Evolutionary conservation across 2,113 vertebrate genomes (phyloP).

Genomic region (Myotis davidii): DNA sequence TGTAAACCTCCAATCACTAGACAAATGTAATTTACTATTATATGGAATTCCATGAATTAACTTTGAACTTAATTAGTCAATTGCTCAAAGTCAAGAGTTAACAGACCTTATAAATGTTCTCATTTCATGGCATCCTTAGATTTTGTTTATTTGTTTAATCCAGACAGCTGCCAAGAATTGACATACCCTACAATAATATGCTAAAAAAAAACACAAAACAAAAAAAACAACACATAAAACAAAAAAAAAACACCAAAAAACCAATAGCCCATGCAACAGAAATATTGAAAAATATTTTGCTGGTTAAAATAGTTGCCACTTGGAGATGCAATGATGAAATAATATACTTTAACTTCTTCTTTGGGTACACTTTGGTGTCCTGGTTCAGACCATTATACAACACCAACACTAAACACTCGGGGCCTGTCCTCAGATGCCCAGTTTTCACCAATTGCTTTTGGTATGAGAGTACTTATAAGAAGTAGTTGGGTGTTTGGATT

Average conservation of each 20-base stretch:
- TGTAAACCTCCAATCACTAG: constrained; percentile 29
- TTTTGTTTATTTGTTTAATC: constrained; percentile 59
- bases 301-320: constrained; percentile 23
- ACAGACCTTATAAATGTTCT: neutral
- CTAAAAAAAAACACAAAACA: neutral
- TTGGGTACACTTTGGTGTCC: neutral
- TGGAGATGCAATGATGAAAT: neutral
- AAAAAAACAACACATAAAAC: neutral
- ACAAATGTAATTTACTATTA: constrained; percentile 59
- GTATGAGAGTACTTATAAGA: neutral
- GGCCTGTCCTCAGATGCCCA: neutral
- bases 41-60: constrained; percentile 33
- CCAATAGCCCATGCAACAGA: neutral
- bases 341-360: neutral
- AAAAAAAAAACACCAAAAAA: neutral
- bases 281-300: constrained; percentile 31
- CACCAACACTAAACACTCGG: neutral
- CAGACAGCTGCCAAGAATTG: constrained; percentile 39
- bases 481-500: neutral
- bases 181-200: neutral
- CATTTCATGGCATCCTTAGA: neutral
- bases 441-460: neutral
- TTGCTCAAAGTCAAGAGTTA: constrained; percentile 65
- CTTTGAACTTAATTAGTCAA: constrained; percentile 60
- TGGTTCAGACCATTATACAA: neutral